Base-by-base conservation (phyloP, 2,888 invertebrate genomes). In the Lasiommata megera region DNA sequence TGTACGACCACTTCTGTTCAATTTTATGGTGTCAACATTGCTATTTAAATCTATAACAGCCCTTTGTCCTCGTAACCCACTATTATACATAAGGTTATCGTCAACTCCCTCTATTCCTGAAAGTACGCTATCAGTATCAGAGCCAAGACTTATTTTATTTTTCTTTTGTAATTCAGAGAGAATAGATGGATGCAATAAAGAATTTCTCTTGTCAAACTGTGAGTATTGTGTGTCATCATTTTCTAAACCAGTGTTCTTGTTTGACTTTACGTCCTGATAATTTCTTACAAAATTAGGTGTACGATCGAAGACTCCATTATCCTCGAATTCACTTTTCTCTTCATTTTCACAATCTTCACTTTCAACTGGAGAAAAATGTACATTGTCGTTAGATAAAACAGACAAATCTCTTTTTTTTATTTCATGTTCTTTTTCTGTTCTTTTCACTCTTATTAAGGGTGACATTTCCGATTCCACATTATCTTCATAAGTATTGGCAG, bases 301-400 rank as follows among this genome's bases (percentile, higher is more conserved):
- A 44, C 80, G 76, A 64, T 79, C 81, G 6, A 84, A 78, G 41
- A 80, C 76, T 6, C 86, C 86, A 62, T 91, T 86, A 61, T 91
- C 86, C 47, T 91, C 86, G 66, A 89, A 91, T 70, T 92, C 92
- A 66, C 82, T 88, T 6, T 86, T 86, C 74, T 91, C 92, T 31
- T 89, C 85, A 57, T 82, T 88, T 48, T 87, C 88, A 62, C 84
- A 88, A 36, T 89, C 87, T 43, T 85, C 86, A 60, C 80, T 84
- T 67, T 86, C 86, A 34, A 81, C 75, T 51, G 87, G 84, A 52
- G 81, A 73, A 65, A 74, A 89, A 18, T 84, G 83, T 12, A 82
- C 77, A 68, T 85, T 88, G 7, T 76, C 67, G 57, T 88, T 83
- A 3, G 83, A 75, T 18, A 83, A 63, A 37, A 80, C 43, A 14